Evolutionary conservation across 2,113 vertebrate genomes (phyloP), one percentile per base, ranked within the genome.

Genomic region (Oncorhynchus tshawytscha): DNA sequence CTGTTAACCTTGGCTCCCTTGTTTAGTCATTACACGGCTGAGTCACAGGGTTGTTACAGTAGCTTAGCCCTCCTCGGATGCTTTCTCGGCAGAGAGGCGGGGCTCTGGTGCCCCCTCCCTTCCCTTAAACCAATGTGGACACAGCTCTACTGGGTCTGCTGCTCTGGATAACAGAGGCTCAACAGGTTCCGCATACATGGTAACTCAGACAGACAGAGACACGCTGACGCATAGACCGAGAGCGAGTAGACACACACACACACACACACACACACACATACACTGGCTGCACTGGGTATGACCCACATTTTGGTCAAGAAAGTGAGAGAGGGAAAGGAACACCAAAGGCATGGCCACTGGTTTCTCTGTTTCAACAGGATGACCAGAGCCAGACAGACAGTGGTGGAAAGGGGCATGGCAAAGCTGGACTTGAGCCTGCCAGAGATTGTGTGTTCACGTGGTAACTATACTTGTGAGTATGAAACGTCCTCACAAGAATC

Each of bases 271-370:
- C 25, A 81, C 54, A 49, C 70, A 66, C 68, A 48, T n/a, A 48
- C 20, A 22, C n/a, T 70, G 8, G 12, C 34, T 87, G 87, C 78
- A 88, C 87, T 90, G 67, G 78, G 66, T 51, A 62, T 89, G 89
- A 90, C 86, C 84, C 84, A 84, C 77, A 78, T 88, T 86, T 88
- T 85, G 84, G 80, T 81, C 68, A 68, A 66, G 74, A 84, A 78
- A 81, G 77, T 45, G 70, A 84, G 64, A 73, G 70, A 85, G 67
- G 74, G 76, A 25, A 57, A 82, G 85, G 76, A 70, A 81, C 78
- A 78, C 81, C 83, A 76, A 70, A 80, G 79, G 88, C 82, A 81
- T 81, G 62, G 84, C 86, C 51, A 39, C 72, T 78, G 84, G 73
- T 82, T 82, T 87, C 80, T 84, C 88, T 87, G 67, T 68, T 86